Evolutionary conservation across 2,888 invertebrate species (phyloP), one percentile per base, ranked within the genome.

Genomic region (Gryllus longicercus): DNA sequence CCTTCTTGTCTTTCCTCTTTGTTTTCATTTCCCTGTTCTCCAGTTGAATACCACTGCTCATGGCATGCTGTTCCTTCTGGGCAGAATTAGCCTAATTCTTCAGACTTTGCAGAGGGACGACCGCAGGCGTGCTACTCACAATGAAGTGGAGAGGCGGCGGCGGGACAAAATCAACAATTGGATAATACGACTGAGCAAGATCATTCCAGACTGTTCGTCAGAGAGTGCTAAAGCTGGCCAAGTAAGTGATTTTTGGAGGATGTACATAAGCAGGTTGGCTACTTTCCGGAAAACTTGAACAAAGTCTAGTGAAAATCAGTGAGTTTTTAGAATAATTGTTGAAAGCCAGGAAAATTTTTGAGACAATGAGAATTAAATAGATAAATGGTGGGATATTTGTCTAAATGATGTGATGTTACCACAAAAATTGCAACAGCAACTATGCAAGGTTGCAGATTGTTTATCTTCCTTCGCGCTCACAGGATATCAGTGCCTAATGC

Each of bases 161-260:
- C 89, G 98, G 84, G 97, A 98, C 86, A 98, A 98, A 90, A 98
- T 98, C 83, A 98, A 98, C 87, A 96, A 93, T 85, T 98, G 98
- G 98, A 98, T 98, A 83, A 93, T 95, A 79, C 96, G 96, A 87
- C 88, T 98, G 81, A 95, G 96, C 2, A 95, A 96, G 86, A 92
- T 98, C 83, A 94, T 98, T 79, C 97, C 97, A 2, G 93, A 93
- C 82, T 91, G 91, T 85, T 89, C 88, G 12, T 86, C 83, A 80
- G 90, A 90, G 78, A 89, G 80, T 80, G 83, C 82, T 8, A 83
- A 83, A 79, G 78, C 82, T 76, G 83, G 83, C 25, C 83, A 83
- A 82, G 83, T 83, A 78, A 82, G 82, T 80, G 14, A 21, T 4
- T 74, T 18, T 38, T 38, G 38, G 38, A 38, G 5, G 38, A 38